These are phyloP conservation scores for Manacus vitellinus DNA, from an alignment of 2,113 vertebrate genomes.

Conservation along the genomic window DNA sequence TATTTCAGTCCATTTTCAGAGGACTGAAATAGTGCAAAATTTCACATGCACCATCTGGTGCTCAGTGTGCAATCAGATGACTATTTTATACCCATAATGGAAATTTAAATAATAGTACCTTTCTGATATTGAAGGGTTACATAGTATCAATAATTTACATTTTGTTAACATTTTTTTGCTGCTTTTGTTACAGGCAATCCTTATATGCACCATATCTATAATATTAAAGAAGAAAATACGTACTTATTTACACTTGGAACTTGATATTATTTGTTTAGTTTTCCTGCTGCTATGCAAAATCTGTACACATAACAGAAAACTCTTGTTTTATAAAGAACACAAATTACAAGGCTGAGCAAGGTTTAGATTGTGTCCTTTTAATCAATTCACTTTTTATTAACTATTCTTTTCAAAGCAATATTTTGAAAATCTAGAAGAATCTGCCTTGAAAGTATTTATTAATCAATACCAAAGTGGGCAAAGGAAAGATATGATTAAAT, in stretches of 20 bases:
- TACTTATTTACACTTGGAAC: background rate
- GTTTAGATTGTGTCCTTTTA: background rate
- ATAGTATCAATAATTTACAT: background rate
- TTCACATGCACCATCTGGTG: background rate
- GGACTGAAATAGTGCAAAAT: background rate
- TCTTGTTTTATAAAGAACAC: background rate
- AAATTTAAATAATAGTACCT: background rate
- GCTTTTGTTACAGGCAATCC: background rate
- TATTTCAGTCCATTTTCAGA: background rate
- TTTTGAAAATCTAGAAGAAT: background rate
- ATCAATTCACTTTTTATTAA: background rate
- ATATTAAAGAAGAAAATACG: background rate
- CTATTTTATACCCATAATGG: background rate
- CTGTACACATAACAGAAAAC: background rate
- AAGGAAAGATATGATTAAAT: background rate
- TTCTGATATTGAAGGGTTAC: background rate
- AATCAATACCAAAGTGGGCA: background rate
- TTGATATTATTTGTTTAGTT: background rate
- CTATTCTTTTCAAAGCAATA: background rate
- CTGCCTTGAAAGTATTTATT: background rate
- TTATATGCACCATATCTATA: background rate
- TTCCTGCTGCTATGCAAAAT: background rate
- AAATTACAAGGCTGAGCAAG: background rate
- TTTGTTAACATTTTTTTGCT: background rate
- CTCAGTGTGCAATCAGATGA: background rate